Base-by-base conservation (phyloP, 2,888 invertebrate species). In the Coelinius sp. region DNA sequence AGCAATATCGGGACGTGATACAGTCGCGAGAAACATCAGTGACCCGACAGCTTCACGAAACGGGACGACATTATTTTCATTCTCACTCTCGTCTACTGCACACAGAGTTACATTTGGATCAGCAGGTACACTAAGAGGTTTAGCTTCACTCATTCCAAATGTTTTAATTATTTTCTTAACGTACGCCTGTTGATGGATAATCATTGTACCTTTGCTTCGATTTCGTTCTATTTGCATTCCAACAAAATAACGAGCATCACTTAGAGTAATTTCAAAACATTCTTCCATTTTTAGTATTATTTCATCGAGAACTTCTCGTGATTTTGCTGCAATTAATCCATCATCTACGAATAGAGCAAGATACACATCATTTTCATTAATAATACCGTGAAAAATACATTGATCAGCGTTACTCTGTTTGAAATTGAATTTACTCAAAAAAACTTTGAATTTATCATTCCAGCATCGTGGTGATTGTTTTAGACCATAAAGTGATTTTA, bases 141-240 rank as follows among this genome's bases (percentile, higher is more conserved):
- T 77, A 22, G 74, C 72, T 22, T 74, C 70, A 6, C 12, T 73
- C 77, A 78, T 78, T 8, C 56, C 35, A 31, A 77, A 78, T 68
- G 72, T 75, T 7, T 73, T 62, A 24, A 77, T 25, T 2, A 70
- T 70, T 63, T 46, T 46, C 38, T 52, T 49, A 1, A 35, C 25
- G 10, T 63, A 70, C n/a, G 63, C 63, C 8, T 41, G 22, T 38
- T 38, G 41, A 38, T 63, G 31, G 2, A 31, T 10, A 17, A 38
- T n/a, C 38, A 38, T 17, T 38, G 31, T 38, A 17, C 22, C 14
- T 3, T 38, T 22, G 5, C 7, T 8, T 20, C 10, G 20, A 35
- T 63, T 10, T 22, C 20, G 46, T 3, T 20, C 63, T 3, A 17
- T 10, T 38, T 63, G 20, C 41, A 63, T 5, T 38, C 17, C 38